phyloP scores from a whole-genome alignment of 2,797 vertebrate species.

The Spinus pinus region DNA sequence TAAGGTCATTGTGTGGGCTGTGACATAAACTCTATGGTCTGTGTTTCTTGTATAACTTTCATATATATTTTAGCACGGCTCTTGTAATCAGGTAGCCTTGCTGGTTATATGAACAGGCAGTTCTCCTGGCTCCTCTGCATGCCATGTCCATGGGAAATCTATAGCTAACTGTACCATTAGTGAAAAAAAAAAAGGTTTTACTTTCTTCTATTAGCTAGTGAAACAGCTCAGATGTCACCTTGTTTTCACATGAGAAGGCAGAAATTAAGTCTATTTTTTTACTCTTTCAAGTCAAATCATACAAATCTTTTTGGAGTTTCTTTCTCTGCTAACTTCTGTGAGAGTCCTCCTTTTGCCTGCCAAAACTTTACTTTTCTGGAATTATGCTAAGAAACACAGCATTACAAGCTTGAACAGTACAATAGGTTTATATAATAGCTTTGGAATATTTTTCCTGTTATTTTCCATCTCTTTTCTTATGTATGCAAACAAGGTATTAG shows the following conservation, averaged over 20 bases:
- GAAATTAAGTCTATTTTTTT: background rate
- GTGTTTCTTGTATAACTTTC: background rate
- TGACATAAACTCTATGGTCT: background rate
- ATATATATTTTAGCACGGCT: background rate
- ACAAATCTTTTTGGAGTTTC: background rate
- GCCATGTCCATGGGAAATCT: background rate
- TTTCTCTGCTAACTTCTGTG: background rate
- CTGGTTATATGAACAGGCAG: background rate
- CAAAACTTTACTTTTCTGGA: background rate
- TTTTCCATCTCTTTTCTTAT: background rate
- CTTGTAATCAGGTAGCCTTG: background rate
- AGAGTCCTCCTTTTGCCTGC: background rate
- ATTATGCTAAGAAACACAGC: background rate
- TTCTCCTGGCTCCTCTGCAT: background rate
- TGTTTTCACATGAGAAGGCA: background rate
- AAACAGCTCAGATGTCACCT: background rate
- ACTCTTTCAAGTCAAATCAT: background rate
- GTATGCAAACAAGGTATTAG: slow-evolving; percentile 10
- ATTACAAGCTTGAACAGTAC: background rate
- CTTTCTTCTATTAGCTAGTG: background rate
- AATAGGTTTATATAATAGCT: background rate
- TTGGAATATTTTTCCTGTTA: background rate
- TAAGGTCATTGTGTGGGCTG: background rate
- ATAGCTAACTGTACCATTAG: background rate
- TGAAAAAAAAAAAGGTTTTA: background rate